phyloP scores from a whole-genome alignment of 1,140 invertebrate genomes.

The Proales similis region DNA sequence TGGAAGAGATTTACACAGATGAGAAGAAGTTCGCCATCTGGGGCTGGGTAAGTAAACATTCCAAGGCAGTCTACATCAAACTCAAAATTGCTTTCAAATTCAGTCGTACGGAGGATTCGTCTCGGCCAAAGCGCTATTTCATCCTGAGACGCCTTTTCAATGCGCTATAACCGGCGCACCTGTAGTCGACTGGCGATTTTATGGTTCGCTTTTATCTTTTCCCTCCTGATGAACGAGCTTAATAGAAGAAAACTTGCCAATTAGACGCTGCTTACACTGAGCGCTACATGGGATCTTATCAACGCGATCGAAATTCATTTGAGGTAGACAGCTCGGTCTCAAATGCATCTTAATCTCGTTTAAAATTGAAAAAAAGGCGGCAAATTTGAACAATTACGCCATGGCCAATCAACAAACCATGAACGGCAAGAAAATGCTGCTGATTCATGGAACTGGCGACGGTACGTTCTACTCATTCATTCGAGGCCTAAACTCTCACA shows the following conservation, averaged over 20 bases:
- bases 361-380: too few species aligned
- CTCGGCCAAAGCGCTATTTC: conserved; percentile 8
- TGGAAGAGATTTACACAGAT: conserved; percentile 10
- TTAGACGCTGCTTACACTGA: conserved; percentile 24
- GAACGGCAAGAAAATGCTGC: conserved; percentile 10
- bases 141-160: conserved; percentile 20
- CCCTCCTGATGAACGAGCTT: too few species aligned
- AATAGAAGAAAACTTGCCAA: too few species aligned
- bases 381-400: conserved; percentile 9
- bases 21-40: conserved; percentile 18
- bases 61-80: background rate
- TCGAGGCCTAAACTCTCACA: background rate
- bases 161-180: conserved; percentile 31
- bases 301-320: conserved; percentile 6
- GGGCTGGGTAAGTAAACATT: conserved; percentile 27
- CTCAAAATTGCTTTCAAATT: background rate
- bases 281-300: conserved; percentile 22
- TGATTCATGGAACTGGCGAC: conserved; percentile 34
- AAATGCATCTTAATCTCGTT: too few species aligned
- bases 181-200: conserved; percentile 32
- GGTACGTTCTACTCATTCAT: background rate
- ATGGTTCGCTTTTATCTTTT: too few species aligned
- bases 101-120: conserved; percentile 36
- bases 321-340: too few species aligned
- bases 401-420: background rate